Base-by-base conservation (phyloP, 2,888 invertebrate species). In the Synanthedon formicaeformis region DNA sequence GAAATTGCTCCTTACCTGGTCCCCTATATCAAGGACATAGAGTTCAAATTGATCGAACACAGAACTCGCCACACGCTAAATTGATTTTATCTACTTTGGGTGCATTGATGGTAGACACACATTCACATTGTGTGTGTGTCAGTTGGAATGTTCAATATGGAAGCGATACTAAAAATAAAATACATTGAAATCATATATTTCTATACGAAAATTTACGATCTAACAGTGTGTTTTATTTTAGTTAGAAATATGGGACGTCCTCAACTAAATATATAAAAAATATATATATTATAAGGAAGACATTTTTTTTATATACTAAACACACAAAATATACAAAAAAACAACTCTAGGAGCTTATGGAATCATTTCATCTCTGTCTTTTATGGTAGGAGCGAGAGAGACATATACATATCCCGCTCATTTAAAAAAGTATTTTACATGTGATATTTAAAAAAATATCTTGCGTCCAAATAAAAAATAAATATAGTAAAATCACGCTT, bases 321-420 rank as follows among this genome's bases (percentile, higher is more conserved):
- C 52, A 68, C 73, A 75, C 71, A 70, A 66, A 67, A 76, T 75
- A 76, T 73, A 76, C 75, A 76, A 58, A 72, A 64, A 73, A 51
- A 65, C 63, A 58, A 62, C 61, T 57, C 45, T 45, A 45, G 6
- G 45, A 45, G 45, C 45, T 10, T 45, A 45, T 45, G 45, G 45
- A 45, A 45, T 13, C 14, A 45, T 45, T 45, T 45, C 13, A 34
- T 10, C 34, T 34, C 10, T 34, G 34, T 34, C 34, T 34, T 34
- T 34, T 34, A 34, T 34, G 34, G 8, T 34, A 34, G 0, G 34
- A 34, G 34, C 51, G 49, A 53, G 52, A 55, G 51, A 52, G 50
- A 23, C 18, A 50, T 52, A 40, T 45, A 52, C 34, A 51, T 48
- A 52, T 49, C 23, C 4, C 13, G 40, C 16, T 34, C 27, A 34